Evolutionary conservation across 2,113 vertebrate species (phyloP).

Genomic region (Ia io): DNA sequence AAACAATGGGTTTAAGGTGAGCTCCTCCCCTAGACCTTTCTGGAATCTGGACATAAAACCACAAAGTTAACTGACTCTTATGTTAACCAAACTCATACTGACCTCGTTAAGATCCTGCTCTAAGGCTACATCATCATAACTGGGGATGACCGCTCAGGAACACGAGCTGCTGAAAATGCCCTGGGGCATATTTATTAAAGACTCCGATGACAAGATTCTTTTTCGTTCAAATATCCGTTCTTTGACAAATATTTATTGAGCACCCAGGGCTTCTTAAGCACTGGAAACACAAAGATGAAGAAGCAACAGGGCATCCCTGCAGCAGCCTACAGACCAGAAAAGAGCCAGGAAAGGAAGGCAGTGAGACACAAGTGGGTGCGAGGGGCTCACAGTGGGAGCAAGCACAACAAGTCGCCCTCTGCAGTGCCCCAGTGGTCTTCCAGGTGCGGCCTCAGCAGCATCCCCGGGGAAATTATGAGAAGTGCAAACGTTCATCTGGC

Average conservation of each 20-base stretch:
- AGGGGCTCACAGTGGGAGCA: background rate
- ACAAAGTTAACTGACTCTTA: background rate
- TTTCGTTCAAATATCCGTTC: background rate
- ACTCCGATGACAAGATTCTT: background rate
- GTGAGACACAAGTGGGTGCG: fast-evolving
- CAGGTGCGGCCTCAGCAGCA: background rate
- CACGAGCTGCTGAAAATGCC: background rate
- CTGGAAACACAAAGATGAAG: background rate
- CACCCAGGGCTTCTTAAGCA: background rate
- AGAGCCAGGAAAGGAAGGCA: background rate
- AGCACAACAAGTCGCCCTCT: background rate
- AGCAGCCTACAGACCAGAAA: background rate
- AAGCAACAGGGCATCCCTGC: no score
- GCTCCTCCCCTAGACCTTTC: background rate
- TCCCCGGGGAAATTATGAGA: background rate
- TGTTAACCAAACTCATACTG: background rate
- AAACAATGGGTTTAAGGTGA: slow-evolving; percentile 5
- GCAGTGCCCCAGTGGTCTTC: background rate
- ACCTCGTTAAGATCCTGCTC: background rate
- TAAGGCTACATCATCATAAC: background rate
- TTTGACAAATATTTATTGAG: background rate
- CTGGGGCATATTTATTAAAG: background rate
- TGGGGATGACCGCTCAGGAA: background rate
- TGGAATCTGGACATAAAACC: slow-evolving; percentile 23
- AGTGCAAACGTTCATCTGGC: background rate